A percentile compares a stretch with the other conserved stretches of the same genome.
Evolutionary conservation across 2,888 invertebrate species (phyloP).

Genomic region (Dryadula phaetusa): DNA sequence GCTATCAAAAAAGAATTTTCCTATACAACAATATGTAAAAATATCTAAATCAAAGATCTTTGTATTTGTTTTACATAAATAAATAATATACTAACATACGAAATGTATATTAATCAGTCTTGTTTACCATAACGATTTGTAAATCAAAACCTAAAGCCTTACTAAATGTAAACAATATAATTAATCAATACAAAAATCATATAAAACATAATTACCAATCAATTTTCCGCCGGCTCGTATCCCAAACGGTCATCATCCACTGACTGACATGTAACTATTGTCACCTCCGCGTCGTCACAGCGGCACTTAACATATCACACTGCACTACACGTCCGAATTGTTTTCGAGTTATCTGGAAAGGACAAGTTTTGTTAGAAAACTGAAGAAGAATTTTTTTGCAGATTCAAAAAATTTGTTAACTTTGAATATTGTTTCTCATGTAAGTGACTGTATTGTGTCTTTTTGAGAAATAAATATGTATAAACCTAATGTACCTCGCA

Average conservation of each 20-base stretch:
- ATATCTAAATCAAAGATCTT: too few species aligned
- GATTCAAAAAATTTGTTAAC: too few species aligned
- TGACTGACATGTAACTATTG: conserved; percentile 68
- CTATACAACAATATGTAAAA: too few species aligned
- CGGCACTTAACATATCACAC: conserved; percentile 69
- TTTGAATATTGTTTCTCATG: too few species aligned
- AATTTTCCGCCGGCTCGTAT: conserved; percentile 77
- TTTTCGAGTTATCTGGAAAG: conserved; percentile 37
- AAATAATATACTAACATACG: too few species aligned
- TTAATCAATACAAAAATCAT: background rate
- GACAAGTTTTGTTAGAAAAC: conserved; percentile 2
- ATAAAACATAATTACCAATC: conserved; percentile 64
- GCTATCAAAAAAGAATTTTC: too few species aligned
- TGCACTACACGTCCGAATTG: conserved; percentile 49
- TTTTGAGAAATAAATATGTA: too few species aligned
- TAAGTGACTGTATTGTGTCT: too few species aligned
- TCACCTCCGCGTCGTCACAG: conserved; percentile 68
- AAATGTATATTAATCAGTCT: too few species aligned
- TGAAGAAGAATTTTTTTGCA: too few species aligned
- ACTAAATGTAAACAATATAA: background rate
- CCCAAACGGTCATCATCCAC: conserved; percentile 70
- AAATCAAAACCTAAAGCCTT: background rate
- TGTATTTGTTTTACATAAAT: too few species aligned
- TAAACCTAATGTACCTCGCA: too few species aligned
- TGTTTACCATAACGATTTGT: background rate